Conservation (phyloP, 1,140 invertebrate species). For the Ditylenchus dipsaci region DNA sequence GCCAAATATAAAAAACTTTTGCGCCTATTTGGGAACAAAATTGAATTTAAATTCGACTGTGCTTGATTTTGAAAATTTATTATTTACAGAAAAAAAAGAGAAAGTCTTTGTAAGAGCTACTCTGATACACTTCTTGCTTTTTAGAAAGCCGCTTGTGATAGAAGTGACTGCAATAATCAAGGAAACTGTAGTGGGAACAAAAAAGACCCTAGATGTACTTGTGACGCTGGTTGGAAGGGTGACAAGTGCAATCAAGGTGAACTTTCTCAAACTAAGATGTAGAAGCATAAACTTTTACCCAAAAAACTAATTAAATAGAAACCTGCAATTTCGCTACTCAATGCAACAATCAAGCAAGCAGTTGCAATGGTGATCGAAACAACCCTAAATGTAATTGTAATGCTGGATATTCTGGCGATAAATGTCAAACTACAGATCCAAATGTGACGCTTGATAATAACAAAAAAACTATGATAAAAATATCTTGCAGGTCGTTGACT, state of each 20-base stretch:
- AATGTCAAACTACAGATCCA: not conserved
- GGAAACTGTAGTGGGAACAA: not conserved
- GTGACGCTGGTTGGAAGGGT: no score
- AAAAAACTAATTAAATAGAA: not conserved
- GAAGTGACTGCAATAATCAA: not conserved
- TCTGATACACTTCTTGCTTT: no score
- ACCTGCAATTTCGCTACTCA: not conserved
- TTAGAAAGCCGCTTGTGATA: not conserved
- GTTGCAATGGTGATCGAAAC: not conserved
- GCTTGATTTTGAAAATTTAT: no score
- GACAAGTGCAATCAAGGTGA: no score
- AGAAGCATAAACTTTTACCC: not conserved
- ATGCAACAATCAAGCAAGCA: not conserved
- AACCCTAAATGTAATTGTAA: not conserved
- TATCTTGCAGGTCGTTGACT: not conserved
- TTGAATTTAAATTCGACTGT: no score
- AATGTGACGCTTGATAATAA: no score
- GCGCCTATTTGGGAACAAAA: no score
- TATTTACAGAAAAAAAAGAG: no score
- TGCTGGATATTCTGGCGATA: not conserved
- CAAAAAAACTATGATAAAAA: no score
- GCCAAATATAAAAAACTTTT: not conserved
- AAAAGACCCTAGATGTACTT: not conserved
- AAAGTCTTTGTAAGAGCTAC: no score
- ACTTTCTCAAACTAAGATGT: no score